phyloP scores from a whole-genome alignment of 2,797 vertebrate species.

The Allobates femoralis region DNA sequence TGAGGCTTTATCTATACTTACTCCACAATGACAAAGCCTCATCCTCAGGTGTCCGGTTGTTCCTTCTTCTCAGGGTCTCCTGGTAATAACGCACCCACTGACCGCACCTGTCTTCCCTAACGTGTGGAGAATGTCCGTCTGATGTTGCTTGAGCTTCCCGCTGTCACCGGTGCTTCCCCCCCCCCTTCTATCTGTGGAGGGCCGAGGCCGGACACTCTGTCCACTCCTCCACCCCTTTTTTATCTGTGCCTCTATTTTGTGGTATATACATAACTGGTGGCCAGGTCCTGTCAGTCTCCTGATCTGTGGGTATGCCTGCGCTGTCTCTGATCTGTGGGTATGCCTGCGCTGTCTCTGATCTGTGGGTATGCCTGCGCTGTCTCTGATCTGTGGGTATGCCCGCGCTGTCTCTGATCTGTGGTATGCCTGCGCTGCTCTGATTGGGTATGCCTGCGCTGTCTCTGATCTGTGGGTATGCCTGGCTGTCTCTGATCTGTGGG shows the following conservation, averaged over 20 bases:
- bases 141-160: constrained; percentile 7
- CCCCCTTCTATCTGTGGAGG: constrained; percentile 19
- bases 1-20: too few relatives aligned
- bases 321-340: too few relatives aligned
- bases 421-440: neutral
- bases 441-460: too few relatives aligned
- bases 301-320: too few relatives aligned
- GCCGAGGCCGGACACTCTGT: neutral
- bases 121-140: constrained; percentile 46
- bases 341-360: neutral
- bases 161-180: neutral
- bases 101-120: too few relatives aligned
- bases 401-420: neutral
- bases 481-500: neutral
- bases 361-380: neutral
- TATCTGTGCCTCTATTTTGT: too few relatives aligned
- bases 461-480: too few relatives aligned
- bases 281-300: too few relatives aligned
- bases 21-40: too few relatives aligned
- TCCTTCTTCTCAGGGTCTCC: constrained; percentile 80
- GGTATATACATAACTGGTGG: too few relatives aligned
- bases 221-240: neutral
- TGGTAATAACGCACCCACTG: neutral
- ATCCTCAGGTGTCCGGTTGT: neutral
- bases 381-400: neutral